A percentile compares a stretch with the other conserved stretches of the same genome.
Conservation (phyloP, 2,888 invertebrate genomes). For the Orchesellides sinensis region DNA sequence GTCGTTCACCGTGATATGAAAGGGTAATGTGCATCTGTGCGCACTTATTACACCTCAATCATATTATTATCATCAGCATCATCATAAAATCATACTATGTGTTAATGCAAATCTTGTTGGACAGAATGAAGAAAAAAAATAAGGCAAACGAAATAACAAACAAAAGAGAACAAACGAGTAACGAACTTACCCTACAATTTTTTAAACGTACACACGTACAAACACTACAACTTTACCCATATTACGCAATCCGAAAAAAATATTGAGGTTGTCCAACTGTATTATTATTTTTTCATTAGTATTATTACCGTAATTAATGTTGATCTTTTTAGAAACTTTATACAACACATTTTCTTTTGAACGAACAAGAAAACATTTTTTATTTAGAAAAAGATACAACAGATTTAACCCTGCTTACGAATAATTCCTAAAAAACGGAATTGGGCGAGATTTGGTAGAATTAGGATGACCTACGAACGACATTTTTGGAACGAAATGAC, state of each 20-base stretch:
- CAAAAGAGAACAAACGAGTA: too few species aligned
- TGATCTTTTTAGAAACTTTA: constrained; percentile 9
- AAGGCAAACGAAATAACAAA: too few species aligned
- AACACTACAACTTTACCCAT: constrained; percentile 21
- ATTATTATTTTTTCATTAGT: constrained; percentile 53
- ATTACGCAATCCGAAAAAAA: constrained; percentile 51
- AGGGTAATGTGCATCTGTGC: neutral
- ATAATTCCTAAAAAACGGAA: neutral
- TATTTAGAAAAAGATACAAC: neutral
- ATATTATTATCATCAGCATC: neutral
- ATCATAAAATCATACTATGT: constrained; percentile 3
- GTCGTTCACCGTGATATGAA: constrained; percentile 46
- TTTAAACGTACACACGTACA: neutral
- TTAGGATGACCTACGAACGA: constrained; percentile 2
- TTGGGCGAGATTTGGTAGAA: too few species aligned
- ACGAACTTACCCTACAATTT: too few species aligned
- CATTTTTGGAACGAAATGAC: constrained; percentile 7
- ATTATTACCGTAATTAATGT: constrained; percentile 50
- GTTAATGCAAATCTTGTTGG: neutral
- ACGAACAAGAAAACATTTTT: neutral
- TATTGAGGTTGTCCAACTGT: constrained; percentile 63
- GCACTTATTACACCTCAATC: neutral
- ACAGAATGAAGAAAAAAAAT: constrained; percentile 7
- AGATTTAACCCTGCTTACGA: neutral
- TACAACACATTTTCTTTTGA: neutral